phyloP scores from a whole-genome alignment of 2,888 invertebrate species.

The Nebria salina region DNA sequence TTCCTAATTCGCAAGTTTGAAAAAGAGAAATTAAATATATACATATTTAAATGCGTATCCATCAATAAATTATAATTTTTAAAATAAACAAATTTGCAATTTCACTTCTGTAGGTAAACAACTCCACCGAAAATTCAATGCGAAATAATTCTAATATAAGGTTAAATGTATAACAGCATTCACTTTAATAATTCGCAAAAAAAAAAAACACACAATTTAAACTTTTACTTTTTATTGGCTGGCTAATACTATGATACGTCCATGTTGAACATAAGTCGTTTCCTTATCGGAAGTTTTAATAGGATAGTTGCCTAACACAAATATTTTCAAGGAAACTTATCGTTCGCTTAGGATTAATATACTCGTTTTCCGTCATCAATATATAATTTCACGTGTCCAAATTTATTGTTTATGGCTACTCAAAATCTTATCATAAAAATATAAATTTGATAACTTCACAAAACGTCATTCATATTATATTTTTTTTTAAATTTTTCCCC shows the following conservation, averaged over 20 bases:
- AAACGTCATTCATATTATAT: background rate
- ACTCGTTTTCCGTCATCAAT: background rate
- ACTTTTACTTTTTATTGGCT: slow-evolving; percentile 1
- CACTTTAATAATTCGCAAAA: background rate
- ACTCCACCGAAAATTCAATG: background rate
- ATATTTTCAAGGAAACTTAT: background rate
- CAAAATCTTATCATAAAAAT: background rate
- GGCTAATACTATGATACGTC: background rate
- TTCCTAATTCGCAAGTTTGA: background rate
- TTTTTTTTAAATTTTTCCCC: background rate
- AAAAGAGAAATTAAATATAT: background rate
- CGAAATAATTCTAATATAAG: background rate
- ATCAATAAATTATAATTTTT: background rate
- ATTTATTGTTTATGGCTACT: background rate
- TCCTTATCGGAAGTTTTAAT: background rate
- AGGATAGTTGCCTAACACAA: background rate
- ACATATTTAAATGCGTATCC: too few relatives aligned
- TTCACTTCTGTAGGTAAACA: background rate
- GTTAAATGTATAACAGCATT: background rate
- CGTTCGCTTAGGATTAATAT: background rate
- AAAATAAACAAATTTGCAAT: background rate
- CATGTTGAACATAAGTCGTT: background rate
- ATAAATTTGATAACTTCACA: background rate
- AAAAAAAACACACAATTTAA: background rate
- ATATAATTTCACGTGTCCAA: background rate